Conservation (phyloP, 2,113 vertebrate species). For the Enhydra lutris region DNA sequence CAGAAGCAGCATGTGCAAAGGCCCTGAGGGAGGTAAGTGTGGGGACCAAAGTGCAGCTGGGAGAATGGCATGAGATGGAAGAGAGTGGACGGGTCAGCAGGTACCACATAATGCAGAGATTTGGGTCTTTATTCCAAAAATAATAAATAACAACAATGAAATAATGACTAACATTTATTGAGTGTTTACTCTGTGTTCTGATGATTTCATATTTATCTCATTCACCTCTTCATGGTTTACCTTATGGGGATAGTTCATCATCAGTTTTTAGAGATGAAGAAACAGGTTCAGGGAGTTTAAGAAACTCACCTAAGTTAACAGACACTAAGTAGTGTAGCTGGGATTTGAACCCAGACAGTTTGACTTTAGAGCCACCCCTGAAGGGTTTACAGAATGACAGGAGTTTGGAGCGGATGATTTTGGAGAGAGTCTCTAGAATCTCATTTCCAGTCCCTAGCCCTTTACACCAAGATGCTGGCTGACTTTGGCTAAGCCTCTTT, state of each 20-base stretch:
- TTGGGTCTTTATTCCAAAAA: background rate
- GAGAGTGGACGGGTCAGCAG: background rate
- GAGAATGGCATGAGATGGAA: background rate
- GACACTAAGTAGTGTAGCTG: background rate
- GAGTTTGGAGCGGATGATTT: background rate
- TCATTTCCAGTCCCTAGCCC: background rate
- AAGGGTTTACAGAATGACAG: background rate
- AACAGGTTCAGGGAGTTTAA: background rate
- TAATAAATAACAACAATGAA: background rate
- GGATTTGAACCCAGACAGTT: background rate
- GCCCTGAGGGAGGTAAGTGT: background rate
- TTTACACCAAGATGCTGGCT: background rate
- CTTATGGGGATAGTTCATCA: background rate
- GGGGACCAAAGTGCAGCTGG: background rate
- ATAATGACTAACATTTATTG: background rate
- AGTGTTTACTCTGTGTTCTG: background rate
- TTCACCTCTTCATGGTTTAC: background rate
- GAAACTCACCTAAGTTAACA: background rate
- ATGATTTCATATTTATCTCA: background rate
- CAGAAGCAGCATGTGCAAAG: background rate
- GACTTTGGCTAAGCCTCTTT: background rate
- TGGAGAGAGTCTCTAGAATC: background rate
- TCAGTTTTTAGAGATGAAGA: constrained; percentile 11
- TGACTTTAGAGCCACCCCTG: background rate
- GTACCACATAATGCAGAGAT: background rate